Base-by-base conservation (phyloP, 2,888 invertebrate genomes). In the Chamaedrilus cognettii region DNA sequence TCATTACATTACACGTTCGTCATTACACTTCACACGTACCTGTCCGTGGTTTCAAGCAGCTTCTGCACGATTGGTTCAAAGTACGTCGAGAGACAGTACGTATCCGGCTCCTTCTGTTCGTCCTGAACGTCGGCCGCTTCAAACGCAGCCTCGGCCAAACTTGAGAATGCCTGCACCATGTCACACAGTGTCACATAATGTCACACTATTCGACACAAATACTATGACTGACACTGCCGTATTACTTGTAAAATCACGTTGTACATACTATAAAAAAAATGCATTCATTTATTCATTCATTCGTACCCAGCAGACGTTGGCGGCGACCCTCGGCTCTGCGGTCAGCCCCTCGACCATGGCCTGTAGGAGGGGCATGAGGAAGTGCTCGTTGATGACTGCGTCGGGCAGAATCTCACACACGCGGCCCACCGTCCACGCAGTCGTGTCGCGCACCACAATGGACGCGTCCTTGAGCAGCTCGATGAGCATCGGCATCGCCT, bases 401-500 rank as follows among this genome's bases (percentile, higher is more conserved):
- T 95, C 96, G 0, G 96, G 96, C 64, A 96, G 92, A 65, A 96
- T 91, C 84, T 99, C 99, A 85, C 97, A 99, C 72, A 99, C 94
- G 70, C 98, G 88, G 7, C 98, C 97, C 76, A 99, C 92, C 0
- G 96, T 95, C 99, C 99, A 99, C 0, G 98, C 98, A 0, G 95
- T 92, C 0, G 98, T 98, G 82, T 99, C 98, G 71, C 96, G 88
- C 0, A 99, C 98, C 67, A 92, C 92, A 1, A 98, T 96, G 83
- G 93, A 94, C 2, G 87, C 86, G 83, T 99, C 99, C 78, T 94
- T 93, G 92, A 99, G 94, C 34, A 96, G 87, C 76, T 93, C 90
- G 73, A 99, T 96, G 56, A 99, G 87, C 34, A 94, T 96, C 1
- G 94, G 92, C 91, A 99, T 93, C 0, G 98, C 98, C 82, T 96